Evolutionary conservation across 2,113 vertebrate genomes (phyloP).

Genomic region (Mellivora capensis): DNA sequence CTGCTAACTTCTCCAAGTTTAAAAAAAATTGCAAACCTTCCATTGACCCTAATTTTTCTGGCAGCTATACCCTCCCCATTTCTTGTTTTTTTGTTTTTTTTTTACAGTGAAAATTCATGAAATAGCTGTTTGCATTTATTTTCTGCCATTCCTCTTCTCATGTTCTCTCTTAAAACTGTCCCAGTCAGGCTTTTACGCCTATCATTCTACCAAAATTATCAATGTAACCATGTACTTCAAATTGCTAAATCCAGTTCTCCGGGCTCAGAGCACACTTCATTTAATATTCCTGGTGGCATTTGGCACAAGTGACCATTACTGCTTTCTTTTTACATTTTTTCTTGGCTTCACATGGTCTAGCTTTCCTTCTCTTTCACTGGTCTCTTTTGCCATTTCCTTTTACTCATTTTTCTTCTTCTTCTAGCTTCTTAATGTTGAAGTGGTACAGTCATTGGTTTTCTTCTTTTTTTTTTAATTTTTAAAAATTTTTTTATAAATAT

Average conservation of each 20-base stretch:
- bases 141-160: not conserved
- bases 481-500: no score
- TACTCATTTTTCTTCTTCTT: not conserved
- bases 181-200: not conserved
- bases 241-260: not conserved
- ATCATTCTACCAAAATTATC: not conserved
- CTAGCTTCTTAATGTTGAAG: not conserved
- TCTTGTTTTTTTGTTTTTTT: not conserved
- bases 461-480: not conserved
- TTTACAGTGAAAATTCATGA: not conserved
- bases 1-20: not conserved
- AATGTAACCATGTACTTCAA: not conserved
- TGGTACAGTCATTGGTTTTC: not conserved
- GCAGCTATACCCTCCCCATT: fast-evolving
- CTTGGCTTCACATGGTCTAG: not conserved
- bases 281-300: not conserved
- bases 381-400: not conserved
- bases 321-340: not conserved
- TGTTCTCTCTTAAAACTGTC: not conserved
- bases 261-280: not conserved
- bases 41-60: not conserved
- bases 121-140: not conserved
- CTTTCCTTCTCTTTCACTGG: not conserved
- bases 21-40: not conserved
- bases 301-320: not conserved